Evolutionary conservation across 2,113 vertebrate genomes (phyloP).

Genomic region (Thamnophis sirtalis): DNA sequence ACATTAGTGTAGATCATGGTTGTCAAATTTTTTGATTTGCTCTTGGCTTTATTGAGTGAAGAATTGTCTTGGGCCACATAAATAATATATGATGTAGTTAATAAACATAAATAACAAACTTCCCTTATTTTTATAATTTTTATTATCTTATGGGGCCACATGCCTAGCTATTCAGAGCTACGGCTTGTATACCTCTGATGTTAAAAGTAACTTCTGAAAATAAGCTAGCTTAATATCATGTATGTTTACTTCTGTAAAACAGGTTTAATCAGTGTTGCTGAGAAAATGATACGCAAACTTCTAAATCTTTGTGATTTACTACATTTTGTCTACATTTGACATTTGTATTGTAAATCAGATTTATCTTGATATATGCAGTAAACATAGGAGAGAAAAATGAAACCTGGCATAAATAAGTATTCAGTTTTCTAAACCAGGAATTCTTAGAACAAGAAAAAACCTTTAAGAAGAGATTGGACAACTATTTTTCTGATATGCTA

Average conservation of each 20-base stretch:
- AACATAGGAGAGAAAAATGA: neutral
- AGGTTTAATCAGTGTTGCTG: neutral
- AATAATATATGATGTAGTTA: neutral
- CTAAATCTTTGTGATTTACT: neutral
- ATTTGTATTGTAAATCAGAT: neutral
- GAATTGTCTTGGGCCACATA: neutral
- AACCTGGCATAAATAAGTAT: neutral
- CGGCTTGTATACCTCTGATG: neutral
- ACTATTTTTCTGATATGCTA: neutral
- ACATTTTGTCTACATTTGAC: neutral
- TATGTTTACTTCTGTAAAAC: conserved; percentile 26
- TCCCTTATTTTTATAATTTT: neutral
- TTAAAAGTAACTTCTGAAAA: neutral
- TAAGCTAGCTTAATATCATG: neutral
- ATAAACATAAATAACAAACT: neutral
- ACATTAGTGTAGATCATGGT: neutral
- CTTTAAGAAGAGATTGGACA: neutral
- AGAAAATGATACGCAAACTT: neutral
- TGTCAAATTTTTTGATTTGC: neutral
- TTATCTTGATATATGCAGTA: neutral
- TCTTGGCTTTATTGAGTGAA: neutral
- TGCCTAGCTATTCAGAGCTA: neutral
- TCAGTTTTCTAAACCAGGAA: neutral
- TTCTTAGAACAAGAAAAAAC: neutral
- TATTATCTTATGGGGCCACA: neutral